Base-by-base conservation (phyloP, 2,797 vertebrate genomes). In the Taenioides sp. region DNA sequence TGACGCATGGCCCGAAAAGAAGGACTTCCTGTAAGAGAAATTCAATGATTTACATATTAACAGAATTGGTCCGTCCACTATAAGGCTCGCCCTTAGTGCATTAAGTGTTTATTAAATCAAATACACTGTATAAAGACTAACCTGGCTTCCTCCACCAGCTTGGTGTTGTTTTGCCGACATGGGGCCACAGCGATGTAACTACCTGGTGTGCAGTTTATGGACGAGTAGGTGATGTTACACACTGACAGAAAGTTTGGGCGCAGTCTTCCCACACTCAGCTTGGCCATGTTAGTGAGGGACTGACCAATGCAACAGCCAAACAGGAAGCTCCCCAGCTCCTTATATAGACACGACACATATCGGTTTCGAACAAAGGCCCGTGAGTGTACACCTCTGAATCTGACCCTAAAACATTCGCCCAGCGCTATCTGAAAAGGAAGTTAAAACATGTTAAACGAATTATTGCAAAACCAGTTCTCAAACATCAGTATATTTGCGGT, bases 1-100 rank as follows among this genome's bases (percentile, higher is more conserved):
- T 60, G 94, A 95, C 74, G 94, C 91, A 7, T 96, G 94, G 65
- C 94, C 94, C 0, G 94, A 95, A 83, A 92, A 95, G 86, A 95
- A 95, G 5, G 94, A 94, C 84, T 95, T 96, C 88, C 95, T 95
- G 91, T 81, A 90, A 89, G 74, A 87, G 25, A 89, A 85, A 87
- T 16, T 59, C 65, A 84, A 80, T 67, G 58, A 34, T 74, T 89
- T 87, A 91, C 2, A 79, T 23, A 87, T 86, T 76, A 74, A 74
- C 70, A 7, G 3, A 0, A 14, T 6, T 5, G 70, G 50, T 67
- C 28, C 27, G 55, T n/a, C 20, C 14, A 54, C 16, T 43, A 12
- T 47, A 40, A 6, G 62, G 20, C 31, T 22, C 52, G 31, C 85
- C 78, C 74, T 87, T 60, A 47, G 66, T 31, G 73, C 68, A 77